Conservation (phyloP, 2,113 vertebrate genomes). For the Ochotona princeps region DNA sequence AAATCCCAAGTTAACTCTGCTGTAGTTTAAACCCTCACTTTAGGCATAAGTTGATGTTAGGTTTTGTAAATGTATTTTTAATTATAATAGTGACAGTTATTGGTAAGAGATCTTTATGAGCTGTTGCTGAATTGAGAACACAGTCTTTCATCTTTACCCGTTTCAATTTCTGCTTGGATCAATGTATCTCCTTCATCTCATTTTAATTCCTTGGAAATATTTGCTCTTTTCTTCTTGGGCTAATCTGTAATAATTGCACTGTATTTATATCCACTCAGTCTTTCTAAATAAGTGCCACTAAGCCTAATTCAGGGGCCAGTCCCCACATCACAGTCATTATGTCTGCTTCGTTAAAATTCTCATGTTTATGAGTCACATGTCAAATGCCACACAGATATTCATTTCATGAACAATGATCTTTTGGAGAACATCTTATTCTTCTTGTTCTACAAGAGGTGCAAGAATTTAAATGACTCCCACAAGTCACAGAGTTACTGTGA, state of each 20-base stretch:
- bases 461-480: not conserved
- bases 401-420: not conserved
- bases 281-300: not conserved
- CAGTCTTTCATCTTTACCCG: not conserved
- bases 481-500: not conserved
- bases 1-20: not conserved
- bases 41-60: not conserved
- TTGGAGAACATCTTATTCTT: not conserved
- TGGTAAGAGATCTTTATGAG: not conserved
- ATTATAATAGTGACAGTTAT: not conserved
- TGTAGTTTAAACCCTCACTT: not conserved
- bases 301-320: not conserved
- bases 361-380: conserved; percentile 9
- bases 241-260: not conserved
- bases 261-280: not conserved
- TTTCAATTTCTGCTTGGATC: not conserved
- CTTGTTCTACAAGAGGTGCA: not conserved
- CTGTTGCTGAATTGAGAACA: not conserved
- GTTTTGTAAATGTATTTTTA: not conserved
- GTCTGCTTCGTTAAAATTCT: not conserved
- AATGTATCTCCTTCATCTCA: not conserved
- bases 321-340: not conserved
- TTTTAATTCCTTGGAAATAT: conserved; percentile 11
- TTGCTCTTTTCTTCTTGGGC: not conserved
- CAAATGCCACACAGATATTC: not conserved